These are phyloP conservation scores for Mesoligia furuncula DNA, from an alignment of 2,888 invertebrate species.

Conservation along the genomic window DNA sequence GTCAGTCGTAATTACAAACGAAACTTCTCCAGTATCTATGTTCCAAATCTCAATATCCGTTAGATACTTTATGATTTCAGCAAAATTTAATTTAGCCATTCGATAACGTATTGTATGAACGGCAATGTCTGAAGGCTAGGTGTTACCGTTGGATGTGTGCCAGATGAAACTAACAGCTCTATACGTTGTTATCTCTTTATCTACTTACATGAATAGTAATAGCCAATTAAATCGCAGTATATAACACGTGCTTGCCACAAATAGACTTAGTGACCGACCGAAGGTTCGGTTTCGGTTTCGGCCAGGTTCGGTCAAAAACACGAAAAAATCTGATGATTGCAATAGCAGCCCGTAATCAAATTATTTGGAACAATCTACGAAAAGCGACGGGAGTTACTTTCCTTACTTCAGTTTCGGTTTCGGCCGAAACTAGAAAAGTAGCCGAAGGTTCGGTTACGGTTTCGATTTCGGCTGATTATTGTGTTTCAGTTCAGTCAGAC, in stretches of 20 bases:
- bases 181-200: conserved; percentile 37
- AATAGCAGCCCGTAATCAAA: too few species aligned
- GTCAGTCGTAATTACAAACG: conserved; percentile 61
- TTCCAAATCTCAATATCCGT: conserved; percentile 74
- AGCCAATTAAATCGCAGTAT: conserved; percentile 30
- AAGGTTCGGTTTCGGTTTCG: too few species aligned
- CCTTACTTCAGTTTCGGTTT: too few species aligned
- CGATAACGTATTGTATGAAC: conserved; percentile 52
- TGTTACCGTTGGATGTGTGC: conserved; percentile 60
- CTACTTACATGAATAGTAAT: conserved; percentile 31
- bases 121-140: conserved; percentile 53
- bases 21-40: conserved; percentile 71
- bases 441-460: too few species aligned
- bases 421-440: too few species aligned
- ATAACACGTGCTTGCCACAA: conserved; percentile 1
- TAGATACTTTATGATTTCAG: conserved; percentile 56
- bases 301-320: too few species aligned
- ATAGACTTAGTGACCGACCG: background rate
- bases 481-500: too few species aligned
- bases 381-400: too few species aligned
- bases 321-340: too few species aligned
- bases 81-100: conserved; percentile 48
- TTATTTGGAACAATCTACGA: too few species aligned
- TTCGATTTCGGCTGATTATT: too few species aligned
- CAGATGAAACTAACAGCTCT: conserved; percentile 54